Percentiles rank a stretch among this genome's conserved stretches.
phyloP scores from a whole-genome alignment of 2,888 invertebrate species.

The Volucella bombylans region DNA sequence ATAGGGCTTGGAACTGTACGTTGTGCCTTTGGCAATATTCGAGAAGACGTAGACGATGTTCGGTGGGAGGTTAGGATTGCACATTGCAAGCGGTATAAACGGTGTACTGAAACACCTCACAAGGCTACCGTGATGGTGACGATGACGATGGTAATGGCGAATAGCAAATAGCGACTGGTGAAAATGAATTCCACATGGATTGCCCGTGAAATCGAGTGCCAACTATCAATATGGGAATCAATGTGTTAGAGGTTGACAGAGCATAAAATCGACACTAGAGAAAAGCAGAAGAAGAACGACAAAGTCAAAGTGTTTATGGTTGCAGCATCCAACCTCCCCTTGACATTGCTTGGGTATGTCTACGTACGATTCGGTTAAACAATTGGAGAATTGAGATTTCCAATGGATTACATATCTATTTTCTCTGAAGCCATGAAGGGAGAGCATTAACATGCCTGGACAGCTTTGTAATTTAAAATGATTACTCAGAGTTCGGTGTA shows the following conservation, averaged over 20 bases:
- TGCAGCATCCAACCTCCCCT: neutral
- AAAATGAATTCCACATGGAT: constrained; percentile 65
- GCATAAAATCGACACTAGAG: constrained; percentile 39
- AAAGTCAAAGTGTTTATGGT: constrained; percentile 39
- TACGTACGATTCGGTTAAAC: constrained; percentile 30
- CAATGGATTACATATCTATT: constrained; percentile 24
- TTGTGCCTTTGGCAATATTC: constrained; percentile 62
- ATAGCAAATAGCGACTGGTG: no score
- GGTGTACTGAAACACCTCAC: constrained; percentile 27
- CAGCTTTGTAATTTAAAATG: constrained; percentile 53
- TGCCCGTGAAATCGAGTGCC: constrained; percentile 69
- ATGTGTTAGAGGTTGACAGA: constrained; percentile 49
- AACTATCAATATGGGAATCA: constrained; percentile 72
- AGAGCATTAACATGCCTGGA: constrained; percentile 9
- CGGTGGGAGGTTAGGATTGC: constrained; percentile 37
- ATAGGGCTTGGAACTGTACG: constrained; percentile 7
- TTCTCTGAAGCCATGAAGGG: neutral
- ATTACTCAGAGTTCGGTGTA: constrained; percentile 20
- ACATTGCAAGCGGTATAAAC: constrained; percentile 24
- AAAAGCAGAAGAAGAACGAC: constrained; percentile 1
- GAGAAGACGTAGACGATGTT: constrained; percentile 27
- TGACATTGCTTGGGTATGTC: no score
- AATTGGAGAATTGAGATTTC: constrained; percentile 59
- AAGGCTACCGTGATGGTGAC: constrained; percentile 21
- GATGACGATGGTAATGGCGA: constrained; percentile 22